Base-by-base conservation (phyloP, 1,140 invertebrate species). In the Oppia nitens region DNA sequence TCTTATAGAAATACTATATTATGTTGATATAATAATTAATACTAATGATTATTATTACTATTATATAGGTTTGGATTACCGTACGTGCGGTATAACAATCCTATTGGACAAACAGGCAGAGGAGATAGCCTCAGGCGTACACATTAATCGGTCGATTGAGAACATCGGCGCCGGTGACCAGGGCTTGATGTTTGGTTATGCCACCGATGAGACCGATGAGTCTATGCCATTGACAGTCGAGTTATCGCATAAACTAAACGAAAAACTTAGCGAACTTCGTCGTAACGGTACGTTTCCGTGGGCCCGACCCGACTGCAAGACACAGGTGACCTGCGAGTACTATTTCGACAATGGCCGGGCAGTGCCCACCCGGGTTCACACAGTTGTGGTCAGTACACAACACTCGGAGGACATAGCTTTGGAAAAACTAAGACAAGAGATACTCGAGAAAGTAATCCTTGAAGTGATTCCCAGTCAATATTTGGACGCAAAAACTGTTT, bases 141-240 rank as follows among this genome's bases (percentile, higher is more conserved):
- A 98, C 76, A 79, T 80, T 64, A 79, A 93, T 75, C 83, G 89
- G 69, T 79, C 82, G 68, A 89, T 92, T 62, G 93, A 98, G 67
- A 89, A 98, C 76, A 84, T 98, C 68, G 95, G 94, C 68, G 96
- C 96, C 71, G 95, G 96, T 70, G 95, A 99, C 79, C 95, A 98
- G 86, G 92, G 68, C 23, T 49, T 68, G 1, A 68, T 69, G 68
- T 69, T 69, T 59, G 68, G 68, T 4, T 69, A 69, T 62, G 68
- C 68, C 12, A 68, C 67, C 27, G 76, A 79, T 68, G 78, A 79
- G 66, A 80, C 78, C 3, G 76, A 77, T 63, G 78, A 80, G 66
- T 76, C 75, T 55, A 79, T 79, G 78, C 78, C 78, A 47, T 67
- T 79, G 24, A 79, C 78, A 40, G 70, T 80, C 45, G 68, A 76